A percentile compares a stretch with the other conserved stretches of the same genome.
Conservation (phyloP, 2,888 invertebrate species). For the Camptogramma bilineatum region DNA sequence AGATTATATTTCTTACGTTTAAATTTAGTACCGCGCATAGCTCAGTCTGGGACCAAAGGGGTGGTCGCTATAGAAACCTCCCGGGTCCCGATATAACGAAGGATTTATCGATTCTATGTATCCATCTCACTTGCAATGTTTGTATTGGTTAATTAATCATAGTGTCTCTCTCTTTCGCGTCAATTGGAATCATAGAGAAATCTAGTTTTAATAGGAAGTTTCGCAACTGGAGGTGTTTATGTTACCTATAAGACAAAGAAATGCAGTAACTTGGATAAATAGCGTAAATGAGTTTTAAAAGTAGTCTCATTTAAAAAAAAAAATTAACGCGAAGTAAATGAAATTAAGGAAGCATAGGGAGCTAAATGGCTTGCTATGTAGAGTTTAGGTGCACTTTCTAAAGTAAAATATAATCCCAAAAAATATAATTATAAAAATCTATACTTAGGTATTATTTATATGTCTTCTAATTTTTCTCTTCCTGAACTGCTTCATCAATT, state of each 20-base stretch:
- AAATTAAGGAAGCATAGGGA: too few species aligned
- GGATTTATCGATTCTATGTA: slow-evolving; percentile 73
- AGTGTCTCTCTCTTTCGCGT: slow-evolving; percentile 5
- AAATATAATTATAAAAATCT: too few species aligned
- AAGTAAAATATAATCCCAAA: too few species aligned
- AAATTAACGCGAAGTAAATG: too few species aligned
- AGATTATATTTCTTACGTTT: slow-evolving; percentile 51
- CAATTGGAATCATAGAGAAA: neutral
- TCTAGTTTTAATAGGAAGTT: neutral
- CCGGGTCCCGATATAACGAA: slow-evolving; percentile 69
- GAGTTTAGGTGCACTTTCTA: too few species aligned
- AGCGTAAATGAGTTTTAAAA: too few species aligned
- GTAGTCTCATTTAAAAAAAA: too few species aligned
- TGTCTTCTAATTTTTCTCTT: too few species aligned
- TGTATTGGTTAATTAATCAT: slow-evolving; percentile 27
- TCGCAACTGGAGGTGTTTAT: neutral
- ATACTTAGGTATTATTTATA: too few species aligned
- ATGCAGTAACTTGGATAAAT: neutral
- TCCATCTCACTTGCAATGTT: slow-evolving; percentile 55
- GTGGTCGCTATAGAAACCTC: slow-evolving; percentile 77
- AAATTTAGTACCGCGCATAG: slow-evolving; percentile 55
- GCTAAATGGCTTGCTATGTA: too few species aligned
- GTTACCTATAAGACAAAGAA: neutral
- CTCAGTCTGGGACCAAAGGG: slow-evolving; percentile 56
- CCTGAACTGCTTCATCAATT: too few species aligned